Base-by-base conservation (phyloP, 2,113 vertebrate genomes). In the Poecilia latipinna region DNA sequence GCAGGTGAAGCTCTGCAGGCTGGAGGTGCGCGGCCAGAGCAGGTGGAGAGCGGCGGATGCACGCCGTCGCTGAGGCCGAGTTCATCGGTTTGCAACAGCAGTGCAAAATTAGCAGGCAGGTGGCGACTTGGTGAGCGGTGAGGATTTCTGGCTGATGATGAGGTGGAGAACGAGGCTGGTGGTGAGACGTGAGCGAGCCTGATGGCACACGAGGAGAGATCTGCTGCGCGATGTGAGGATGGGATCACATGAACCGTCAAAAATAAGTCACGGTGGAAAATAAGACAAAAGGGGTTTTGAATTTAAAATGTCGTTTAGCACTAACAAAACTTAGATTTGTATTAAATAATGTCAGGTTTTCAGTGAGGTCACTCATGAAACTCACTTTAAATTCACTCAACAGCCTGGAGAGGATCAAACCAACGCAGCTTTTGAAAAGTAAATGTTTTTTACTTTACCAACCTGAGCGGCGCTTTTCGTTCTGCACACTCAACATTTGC, bases 21-120 rank as follows among this genome's bases (percentile, higher is more conserved):
- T 35, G 62, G 28, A 33, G 71, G 61, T 42, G 51, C 19, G 24
- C 7, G 57, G 28, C 26, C 28, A 35, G 72, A 74, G n/a, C 72
- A 74, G 72, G 63, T 74, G 72, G 44, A 57, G 42, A 65, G n/a
- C 72, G 54, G 72, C 28, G 15, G 44, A 64, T n/a, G 22, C 8
- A 35, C 39, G n/a, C 22, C 24, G n/a, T 35, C 42, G 31, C 39
- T 19, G 44, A 65, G 31, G 8, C 62, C 12, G 15, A 57, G 63
- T 32, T 57, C 48, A 74, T 74, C 37, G 63, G 44, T 12, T 39
- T 65, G 13, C 19, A 57, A 66, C 63, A 57, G 61, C 10, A 26
- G n/a, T 66, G 72, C 63, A 66, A 64, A 57, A 65, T 37, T n/a
- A 48, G 32, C 44, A 29, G 29, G 12, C 62, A n/a, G 72, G 31